phyloP scores from a whole-genome alignment of 2,888 invertebrate species.

The Ormyrus rosae region DNA sequence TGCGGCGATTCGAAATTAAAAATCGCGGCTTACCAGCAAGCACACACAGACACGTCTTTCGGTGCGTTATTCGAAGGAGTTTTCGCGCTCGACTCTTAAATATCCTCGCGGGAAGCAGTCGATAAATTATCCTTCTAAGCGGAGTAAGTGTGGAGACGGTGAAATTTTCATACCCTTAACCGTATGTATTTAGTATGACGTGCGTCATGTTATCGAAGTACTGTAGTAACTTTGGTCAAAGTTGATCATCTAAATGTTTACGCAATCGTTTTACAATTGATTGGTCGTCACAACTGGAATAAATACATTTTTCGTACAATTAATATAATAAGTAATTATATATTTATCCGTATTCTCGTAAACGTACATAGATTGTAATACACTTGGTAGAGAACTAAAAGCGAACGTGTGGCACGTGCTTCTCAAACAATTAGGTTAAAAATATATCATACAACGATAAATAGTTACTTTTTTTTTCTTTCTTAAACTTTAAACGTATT shows the following conservation, averaged over 20 bases:
- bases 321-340: background rate
- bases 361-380: too few relatives aligned
- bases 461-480: slow-evolving; percentile 13
- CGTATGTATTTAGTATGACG: background rate
- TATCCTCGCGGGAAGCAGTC: too few relatives aligned
- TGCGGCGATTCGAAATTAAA: too few relatives aligned
- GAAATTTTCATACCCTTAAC: background rate
- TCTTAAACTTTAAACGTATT: slow-evolving; percentile 41
- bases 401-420: background rate
- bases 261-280: slow-evolving; percentile 24
- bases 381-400: background rate
- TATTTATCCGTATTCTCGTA: too few relatives aligned
- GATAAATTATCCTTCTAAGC: too few relatives aligned
- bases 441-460: slow-evolving; percentile 40
- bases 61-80: too few relatives aligned
- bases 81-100: too few relatives aligned
- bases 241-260: slow-evolving; percentile 26
- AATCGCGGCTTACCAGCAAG: too few relatives aligned
- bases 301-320: slow-evolving; percentile 17
- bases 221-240: slow-evolving; percentile 46
- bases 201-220: slow-evolving; percentile 24
- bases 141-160: too few relatives aligned
- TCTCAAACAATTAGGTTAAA: slow-evolving; percentile 23
- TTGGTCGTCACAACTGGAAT: slow-evolving; percentile 37
- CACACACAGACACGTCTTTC: too few relatives aligned